Base-by-base conservation (phyloP, 2,113 vertebrate species). In the Apus apus region DNA sequence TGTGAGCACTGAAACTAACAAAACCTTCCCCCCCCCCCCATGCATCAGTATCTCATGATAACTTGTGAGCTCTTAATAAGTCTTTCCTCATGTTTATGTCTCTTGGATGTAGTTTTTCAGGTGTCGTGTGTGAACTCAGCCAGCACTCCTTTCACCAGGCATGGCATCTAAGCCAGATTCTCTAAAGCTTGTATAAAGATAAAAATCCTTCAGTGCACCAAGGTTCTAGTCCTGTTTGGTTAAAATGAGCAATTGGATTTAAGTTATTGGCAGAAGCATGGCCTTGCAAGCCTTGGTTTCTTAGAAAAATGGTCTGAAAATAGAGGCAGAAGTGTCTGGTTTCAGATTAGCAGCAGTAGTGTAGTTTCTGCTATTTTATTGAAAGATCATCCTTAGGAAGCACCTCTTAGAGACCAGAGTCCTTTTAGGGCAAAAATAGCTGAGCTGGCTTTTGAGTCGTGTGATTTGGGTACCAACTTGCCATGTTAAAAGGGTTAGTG, bases 261-360 rank as follows among this genome's bases (percentile, higher is more conserved):
- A 85, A 73, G 17, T 53, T 88, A 43, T 3, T 62, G n/a, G 36
- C 61, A 72, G 66, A 79, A 85, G 17, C 11, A 5, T 46, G 58
- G 43, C 27, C 7, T 57, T 0, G 0, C 11, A 77, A 73, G 43
- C 51, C n/a, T 95, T 0, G 0, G 11, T 61, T 87, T 46, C 62
- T 67, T 80, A 38, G 32, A 23, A 94, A 77, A 92, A 34, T 25
- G 74, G 29, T 15, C 56, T 71, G 65, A 87, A 81, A 73, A 76
- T 21, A 87, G 67, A 88, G 50, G 32, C 80, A 57, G 53, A 74
- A 68, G 45, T 22, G 17, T 30, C 34, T 46, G 18, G 11, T 85
- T 85, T 96, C 65, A 61, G 38, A 5, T 88, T 77, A 72, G 43
- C 61, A 74, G 43, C 20, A 23, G 9, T 38, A 45, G 11, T 1